A percentile compares a stretch with the other conserved stretches of the same genome.
These are phyloP conservation scores for Fundulus diaphanus DNA, from an alignment of 2,797 vertebrate genomes.

Conservation along the genomic window DNA sequence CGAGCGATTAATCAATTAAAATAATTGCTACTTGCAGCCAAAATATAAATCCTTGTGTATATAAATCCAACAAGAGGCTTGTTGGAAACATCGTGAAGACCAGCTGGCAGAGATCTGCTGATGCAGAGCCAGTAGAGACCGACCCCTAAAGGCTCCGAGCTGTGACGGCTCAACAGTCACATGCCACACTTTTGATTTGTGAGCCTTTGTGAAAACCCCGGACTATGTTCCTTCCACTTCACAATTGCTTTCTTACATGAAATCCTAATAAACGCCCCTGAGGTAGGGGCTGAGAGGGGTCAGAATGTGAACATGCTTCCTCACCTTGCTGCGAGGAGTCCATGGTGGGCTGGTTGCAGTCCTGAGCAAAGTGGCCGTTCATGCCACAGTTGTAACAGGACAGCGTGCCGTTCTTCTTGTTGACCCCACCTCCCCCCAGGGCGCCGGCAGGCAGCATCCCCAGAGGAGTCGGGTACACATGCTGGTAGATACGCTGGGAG, in stretches of 20 bases:
- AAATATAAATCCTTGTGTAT: too few relatives aligned
- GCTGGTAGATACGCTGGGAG: constrained; percentile 85
- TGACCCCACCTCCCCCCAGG: constrained; percentile 84
- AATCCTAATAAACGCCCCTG: neutral
- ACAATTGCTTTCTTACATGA: neutral
- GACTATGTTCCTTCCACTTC: neutral
- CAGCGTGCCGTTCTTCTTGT: constrained; percentile 91
- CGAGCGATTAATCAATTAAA: too few relatives aligned
- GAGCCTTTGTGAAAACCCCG: neutral
- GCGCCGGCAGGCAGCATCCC: constrained; percentile 84
- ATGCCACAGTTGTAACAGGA: constrained; percentile 95
- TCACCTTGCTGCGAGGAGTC: constrained; percentile 94
- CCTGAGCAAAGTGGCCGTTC: constrained; percentile 92
- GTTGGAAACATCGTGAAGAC: too few relatives aligned
- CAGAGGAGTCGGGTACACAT: constrained; percentile 84
- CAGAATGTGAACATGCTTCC: neutral
- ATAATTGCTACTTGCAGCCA: too few relatives aligned
- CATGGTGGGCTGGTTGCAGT: constrained; percentile 93
- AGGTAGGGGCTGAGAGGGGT: neutral
- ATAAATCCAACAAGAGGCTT: too few relatives aligned
- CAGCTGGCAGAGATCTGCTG: too few relatives aligned
- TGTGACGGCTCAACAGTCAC: neutral
- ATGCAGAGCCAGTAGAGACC: too few relatives aligned
- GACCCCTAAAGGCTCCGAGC: too few relatives aligned
- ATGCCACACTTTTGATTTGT: neutral